Evolutionary conservation across 2,797 vertebrate species (phyloP).

Genomic region (Halcyon badia): DNA sequence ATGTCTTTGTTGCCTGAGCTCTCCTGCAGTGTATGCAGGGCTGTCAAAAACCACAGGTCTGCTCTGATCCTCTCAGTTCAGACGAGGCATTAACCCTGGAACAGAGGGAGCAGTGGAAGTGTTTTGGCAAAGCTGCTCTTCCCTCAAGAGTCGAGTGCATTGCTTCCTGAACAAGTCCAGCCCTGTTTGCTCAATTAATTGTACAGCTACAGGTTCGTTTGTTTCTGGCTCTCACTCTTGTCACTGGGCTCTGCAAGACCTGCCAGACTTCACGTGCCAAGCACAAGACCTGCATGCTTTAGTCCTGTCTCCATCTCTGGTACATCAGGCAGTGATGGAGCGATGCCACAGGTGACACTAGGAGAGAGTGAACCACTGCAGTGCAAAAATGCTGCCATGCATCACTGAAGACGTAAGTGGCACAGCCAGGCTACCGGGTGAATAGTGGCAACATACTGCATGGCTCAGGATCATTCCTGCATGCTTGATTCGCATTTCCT

Average conservation of each 20-base stretch:
- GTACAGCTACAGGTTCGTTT: background rate
- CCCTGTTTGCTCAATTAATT: background rate
- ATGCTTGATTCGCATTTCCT: background rate
- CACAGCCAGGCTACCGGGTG: background rate
- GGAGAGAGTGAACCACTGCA: background rate
- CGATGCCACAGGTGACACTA: background rate
- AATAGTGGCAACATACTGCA: background rate
- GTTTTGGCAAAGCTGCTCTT: conserved; percentile 17
- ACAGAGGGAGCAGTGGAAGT: background rate
- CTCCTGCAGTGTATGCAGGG: background rate
- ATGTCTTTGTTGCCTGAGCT: background rate
- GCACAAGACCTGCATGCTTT: background rate
- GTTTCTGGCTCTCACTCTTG: background rate
- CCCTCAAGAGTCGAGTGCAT: background rate
- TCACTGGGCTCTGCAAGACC: background rate
- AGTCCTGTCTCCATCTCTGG: background rate
- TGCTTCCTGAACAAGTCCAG: conserved; percentile 16
- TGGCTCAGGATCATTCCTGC: background rate
- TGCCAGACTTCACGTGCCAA: background rate
- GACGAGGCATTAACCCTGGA: background rate
- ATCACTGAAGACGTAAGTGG: background rate
- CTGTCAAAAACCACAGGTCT: background rate
- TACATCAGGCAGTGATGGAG: background rate
- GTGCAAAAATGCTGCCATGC: background rate
- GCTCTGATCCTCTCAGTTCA: background rate